phyloP scores from a whole-genome alignment of 2,113 vertebrate species.

The Condylura cristata region DNA sequence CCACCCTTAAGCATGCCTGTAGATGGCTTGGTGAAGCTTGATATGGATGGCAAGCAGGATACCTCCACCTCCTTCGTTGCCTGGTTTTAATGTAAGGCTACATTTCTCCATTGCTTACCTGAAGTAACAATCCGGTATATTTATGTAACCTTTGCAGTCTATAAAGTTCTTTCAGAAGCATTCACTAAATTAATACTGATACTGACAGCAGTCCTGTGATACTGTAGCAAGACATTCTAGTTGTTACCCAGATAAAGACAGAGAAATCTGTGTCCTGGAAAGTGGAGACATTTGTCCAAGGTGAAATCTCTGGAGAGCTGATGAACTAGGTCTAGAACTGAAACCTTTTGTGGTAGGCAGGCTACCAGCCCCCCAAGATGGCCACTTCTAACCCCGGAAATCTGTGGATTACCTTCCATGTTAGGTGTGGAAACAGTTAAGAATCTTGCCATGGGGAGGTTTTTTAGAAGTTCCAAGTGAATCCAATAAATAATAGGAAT shows the following conservation, averaged over 20 bases:
- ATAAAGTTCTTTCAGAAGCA: not conserved
- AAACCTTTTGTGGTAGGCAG: not conserved
- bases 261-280: not conserved
- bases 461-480: not conserved
- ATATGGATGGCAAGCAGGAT: not conserved
- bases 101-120: not conserved
- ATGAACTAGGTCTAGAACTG: not conserved
- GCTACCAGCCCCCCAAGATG: not conserved
- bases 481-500: not conserved
- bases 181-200: not conserved
- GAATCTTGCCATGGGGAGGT: not conserved
- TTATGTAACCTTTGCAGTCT: not conserved
- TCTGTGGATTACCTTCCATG: not conserved
- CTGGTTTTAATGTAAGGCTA: not conserved
- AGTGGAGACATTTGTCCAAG: not conserved
- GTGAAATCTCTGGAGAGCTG: constrained; percentile 26
- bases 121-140: not conserved
- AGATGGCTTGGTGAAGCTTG: not conserved
- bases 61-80: not conserved
- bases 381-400: not conserved
- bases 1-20: not conserved
- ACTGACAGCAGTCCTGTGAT: not conserved
- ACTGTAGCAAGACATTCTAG: not conserved
- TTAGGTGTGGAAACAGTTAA: not conserved
- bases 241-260: not conserved